phyloP scores from a whole-genome alignment of 2,113 vertebrate genomes.

The Balaenoptera acutorostrata region DNA sequence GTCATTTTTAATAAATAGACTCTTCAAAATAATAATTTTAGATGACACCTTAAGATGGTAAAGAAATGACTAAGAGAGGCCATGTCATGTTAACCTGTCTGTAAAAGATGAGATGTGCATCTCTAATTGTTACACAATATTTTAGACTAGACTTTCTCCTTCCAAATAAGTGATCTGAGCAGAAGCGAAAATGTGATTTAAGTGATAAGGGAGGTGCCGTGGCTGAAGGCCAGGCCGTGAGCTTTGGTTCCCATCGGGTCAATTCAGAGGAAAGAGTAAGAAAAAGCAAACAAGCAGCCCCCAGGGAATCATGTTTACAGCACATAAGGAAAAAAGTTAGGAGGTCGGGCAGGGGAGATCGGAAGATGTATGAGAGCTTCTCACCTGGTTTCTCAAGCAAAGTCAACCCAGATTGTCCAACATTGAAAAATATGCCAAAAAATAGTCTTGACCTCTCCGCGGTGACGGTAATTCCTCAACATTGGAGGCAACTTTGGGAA shows the following conservation, averaged over 20 bases:
- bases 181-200: not conserved
- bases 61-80: not conserved
- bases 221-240: not conserved
- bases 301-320: too few relatives aligned
- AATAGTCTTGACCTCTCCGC: fast-evolving
- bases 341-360: not conserved
- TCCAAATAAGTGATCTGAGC: not conserved
- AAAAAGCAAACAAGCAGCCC: not conserved
- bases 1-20: not conserved
- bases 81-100: not conserved
- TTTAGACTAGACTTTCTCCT: not conserved
- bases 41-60: not conserved
- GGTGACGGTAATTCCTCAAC: not conserved
- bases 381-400: not conserved
- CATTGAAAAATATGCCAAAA: not conserved
- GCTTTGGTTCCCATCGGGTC: fast-evolving
- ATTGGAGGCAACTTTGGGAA: not conserved
- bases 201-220: not conserved
- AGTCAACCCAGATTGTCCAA: not conserved
- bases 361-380: fast-evolving
- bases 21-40: not conserved
- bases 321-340: not conserved
- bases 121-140: not conserved
- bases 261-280: not conserved
- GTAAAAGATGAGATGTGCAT: not conserved